Percentiles rank a stretch among this genome's conserved stretches.
Evolutionary conservation across 2,113 vertebrate genomes (phyloP).

Genomic region (Rhadina sibilatrix): DNA sequence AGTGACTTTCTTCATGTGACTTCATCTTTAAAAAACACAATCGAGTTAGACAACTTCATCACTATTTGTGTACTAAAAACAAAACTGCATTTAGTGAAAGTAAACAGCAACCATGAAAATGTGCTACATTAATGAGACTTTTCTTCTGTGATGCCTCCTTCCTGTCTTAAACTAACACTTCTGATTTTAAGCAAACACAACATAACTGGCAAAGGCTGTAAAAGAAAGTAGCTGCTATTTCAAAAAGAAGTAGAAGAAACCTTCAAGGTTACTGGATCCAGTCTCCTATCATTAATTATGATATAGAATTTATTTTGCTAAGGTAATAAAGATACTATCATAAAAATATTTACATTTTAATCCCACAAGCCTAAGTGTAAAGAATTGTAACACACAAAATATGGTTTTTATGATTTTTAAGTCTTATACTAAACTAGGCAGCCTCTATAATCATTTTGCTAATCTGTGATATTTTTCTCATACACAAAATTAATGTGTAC

Average conservation of each 20-base stretch:
- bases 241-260: background rate
- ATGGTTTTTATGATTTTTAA: background rate
- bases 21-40: conserved; percentile 74
- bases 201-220: background rate
- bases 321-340: background rate
- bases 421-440: background rate
- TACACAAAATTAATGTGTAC: rapidly evolving
- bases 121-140: background rate
- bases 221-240: background rate
- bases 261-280: background rate
- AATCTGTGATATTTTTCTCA: background rate
- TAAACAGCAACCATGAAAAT: background rate
- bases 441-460: background rate
- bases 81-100: background rate
- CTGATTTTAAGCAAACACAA: background rate
- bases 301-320: background rate
- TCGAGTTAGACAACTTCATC: background rate
- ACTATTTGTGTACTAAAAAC: background rate
- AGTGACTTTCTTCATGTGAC: conserved; percentile 76
- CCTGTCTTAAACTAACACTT: background rate
- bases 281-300: background rate
- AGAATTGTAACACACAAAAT: background rate
- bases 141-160: background rate
- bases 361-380: background rate
- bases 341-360: background rate